Evolutionary conservation across 2,888 invertebrate genomes (phyloP), one percentile per base, ranked within the genome.

Genomic region (Chymomyza procnemis): DNA sequence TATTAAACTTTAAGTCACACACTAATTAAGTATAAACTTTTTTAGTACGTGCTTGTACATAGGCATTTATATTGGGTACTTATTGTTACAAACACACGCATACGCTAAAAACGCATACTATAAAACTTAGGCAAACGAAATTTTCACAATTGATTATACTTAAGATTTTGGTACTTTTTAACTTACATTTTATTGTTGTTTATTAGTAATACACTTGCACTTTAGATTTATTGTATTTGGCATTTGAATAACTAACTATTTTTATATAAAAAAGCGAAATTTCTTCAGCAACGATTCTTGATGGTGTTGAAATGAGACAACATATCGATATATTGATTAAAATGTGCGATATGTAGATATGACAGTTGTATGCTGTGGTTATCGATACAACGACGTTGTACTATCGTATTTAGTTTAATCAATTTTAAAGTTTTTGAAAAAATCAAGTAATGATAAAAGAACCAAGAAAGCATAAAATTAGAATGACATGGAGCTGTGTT

Each of bases 131-230:
- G 19, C 54, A 62, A 67, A 64, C 16, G 47, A 48, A 26, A 58
- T 72, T 67, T 83, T 76, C 69, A 64, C 59, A 57, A 16, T 21
- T 22, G 16, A 57, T 58, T 61, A 65, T 21, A 12, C 3, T 19
- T 34, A 21, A n/a, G 57, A 59, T 55, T 34, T 0, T 52, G 48
- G 54, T 41, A 14, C 26, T 26, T 61, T 64, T 55, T 14, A 63
- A 83, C 81, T 81, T 81, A 81, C 86, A 73, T 74, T 71, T 67
- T 70, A 63, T 69, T 71, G 58, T 65, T 65, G 58, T 69, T 64
- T 71, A 34, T 67, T 71, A 67, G 22, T 61, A 65, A 66, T 56
- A 64, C 71, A 70, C 59, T 73, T 63, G 64, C 62, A 54, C 60
- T 61, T 57, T 48, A 18, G 52, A 67, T 76, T 66, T 66, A 19